phyloP scores from a whole-genome alignment of 2,113 vertebrate genomes.

The Sceloporus tristichus region DNA sequence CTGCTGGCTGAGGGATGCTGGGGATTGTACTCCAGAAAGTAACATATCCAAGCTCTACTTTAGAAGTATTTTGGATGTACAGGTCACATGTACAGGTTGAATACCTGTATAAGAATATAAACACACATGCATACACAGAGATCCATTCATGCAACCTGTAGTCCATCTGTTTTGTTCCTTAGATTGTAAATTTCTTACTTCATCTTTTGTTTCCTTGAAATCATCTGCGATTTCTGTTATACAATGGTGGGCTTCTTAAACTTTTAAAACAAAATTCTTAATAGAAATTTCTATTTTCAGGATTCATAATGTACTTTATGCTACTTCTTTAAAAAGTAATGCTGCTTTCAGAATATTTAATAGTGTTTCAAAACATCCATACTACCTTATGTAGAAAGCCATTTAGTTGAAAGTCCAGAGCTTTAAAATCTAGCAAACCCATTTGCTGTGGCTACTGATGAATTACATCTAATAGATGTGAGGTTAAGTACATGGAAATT shows the following conservation, averaged over 20 bases:
- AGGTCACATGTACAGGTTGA: no score
- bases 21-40: no score
- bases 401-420: constrained; percentile 39
- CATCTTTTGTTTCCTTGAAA: constrained; percentile 61
- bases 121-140: background rate
- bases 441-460: constrained; percentile 65
- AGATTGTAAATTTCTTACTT: constrained; percentile 65
- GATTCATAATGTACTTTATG: background rate
- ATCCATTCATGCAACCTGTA: background rate
- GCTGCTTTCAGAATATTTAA: constrained; percentile 50
- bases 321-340: constrained; percentile 40
- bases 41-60: no score
- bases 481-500: constrained; percentile 63
- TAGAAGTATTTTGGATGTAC: no score
- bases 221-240: constrained; percentile 53
- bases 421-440: constrained; percentile 43
- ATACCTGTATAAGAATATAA: no score
- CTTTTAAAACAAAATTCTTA: constrained; percentile 46
- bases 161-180: background rate
- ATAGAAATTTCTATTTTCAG: constrained; percentile 26
- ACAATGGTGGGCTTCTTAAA: constrained; percentile 57
- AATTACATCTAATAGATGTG: constrained; percentile 54
- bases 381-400: constrained; percentile 43
- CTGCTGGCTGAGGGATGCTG: no score
- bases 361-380: constrained; percentile 26